Base-by-base conservation (phyloP, 2,113 vertebrate genomes). In the Oncorhynchus clarkii region DNA sequence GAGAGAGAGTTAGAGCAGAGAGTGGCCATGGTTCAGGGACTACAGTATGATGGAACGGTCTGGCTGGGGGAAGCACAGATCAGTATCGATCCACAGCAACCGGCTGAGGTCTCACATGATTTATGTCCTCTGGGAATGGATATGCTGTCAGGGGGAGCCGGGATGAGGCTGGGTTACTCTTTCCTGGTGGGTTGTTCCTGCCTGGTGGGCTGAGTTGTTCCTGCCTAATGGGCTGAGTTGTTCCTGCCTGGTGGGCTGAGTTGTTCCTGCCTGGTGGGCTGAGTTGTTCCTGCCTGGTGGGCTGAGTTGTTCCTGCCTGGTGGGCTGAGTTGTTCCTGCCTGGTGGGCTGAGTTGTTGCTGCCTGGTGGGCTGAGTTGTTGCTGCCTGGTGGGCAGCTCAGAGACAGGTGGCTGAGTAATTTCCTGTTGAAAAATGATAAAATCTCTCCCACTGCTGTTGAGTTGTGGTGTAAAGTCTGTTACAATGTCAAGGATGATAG, bases 41-140 rank as follows among this genome's bases (percentile, higher is more conserved):
- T 29, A 11, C 39, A 45, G 39, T 45, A 5, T 8, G 80, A 82
- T 80, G 71, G 71, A 82, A 75, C 64, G 9, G 70, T 16, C 70
- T 65, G 39, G 70, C 79, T 70, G 34, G 4, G 3, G 73, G 80
- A 77, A 79, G 73, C 71, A 82, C 67, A 82, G 77, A 80, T 86
- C 79, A 70, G 79, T 79, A 80, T 84, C 18, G 5, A 79, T 83
- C 75, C 84, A 85, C 83, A 81, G 74, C 51, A 54, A 54, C 13
- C 45, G 57, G 68, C 73, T 49, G 72, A 64, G 82, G 64, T 78
- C 60, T 70, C 14, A 57, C 34, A 48, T 82, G 78, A 88, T 86
- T 83, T 78, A 82, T 83, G 79, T 60, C 80, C 82, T 83, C 67
- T 57, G 81, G 82, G 74, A 67, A 79, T n/a, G 59, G n/a, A 22